Conservation (phyloP, 2,888 invertebrate genomes). For the Lasioglossum figueresi region DNA sequence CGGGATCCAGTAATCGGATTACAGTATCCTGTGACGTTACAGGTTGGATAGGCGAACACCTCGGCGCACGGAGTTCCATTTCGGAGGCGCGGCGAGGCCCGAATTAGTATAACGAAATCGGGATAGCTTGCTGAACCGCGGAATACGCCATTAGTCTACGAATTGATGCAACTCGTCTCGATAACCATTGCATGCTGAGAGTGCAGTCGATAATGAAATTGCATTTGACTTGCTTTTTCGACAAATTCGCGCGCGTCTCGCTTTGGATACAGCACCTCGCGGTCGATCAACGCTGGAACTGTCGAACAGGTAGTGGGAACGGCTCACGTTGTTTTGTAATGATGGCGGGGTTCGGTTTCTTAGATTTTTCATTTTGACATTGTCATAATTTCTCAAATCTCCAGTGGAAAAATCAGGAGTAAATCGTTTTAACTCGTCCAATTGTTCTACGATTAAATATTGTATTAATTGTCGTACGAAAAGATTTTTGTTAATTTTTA, state of each 20-base stretch:
- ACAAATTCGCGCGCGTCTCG: not conserved
- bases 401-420: not conserved
- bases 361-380: not conserved
- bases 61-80: slow-evolving; percentile 25
- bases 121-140: slow-evolving; percentile 7
- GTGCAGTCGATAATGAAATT: not conserved
- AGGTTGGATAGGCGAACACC: slow-evolving; percentile 20
- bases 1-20: slow-evolving; percentile 45
- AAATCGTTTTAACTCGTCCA: too few relatives aligned
- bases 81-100: not conserved
- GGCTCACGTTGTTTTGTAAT: not conserved
- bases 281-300: not conserved
- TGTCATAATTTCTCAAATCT: not conserved
- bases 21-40: slow-evolving; percentile 25
- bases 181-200: not conserved
- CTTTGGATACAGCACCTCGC: too few relatives aligned
- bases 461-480: too few relatives aligned
- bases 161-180: not conserved
- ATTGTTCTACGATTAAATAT: too few relatives aligned
- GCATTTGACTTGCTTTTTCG: not conserved
- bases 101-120: slow-evolving; percentile 10
- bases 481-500: too few relatives aligned
- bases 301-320: not conserved
- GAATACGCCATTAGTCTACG: slow-evolving; percentile 10
- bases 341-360: not conserved